Base-by-base conservation (phyloP, 2,888 invertebrate species). In the Agonopterix heracliana region DNA sequence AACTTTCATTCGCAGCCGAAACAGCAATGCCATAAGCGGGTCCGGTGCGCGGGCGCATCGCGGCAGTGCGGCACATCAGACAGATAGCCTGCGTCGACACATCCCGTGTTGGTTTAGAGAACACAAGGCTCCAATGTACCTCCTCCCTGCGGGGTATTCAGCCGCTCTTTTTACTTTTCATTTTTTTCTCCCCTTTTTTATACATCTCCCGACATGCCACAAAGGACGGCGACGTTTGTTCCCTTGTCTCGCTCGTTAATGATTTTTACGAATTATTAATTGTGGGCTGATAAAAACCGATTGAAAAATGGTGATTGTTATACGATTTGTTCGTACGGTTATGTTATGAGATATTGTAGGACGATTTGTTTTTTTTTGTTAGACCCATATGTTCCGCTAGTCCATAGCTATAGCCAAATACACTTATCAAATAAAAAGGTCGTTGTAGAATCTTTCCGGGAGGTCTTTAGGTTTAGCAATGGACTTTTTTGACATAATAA, bases 251-350 rank as follows among this genome's bases (percentile, higher is more conserved):
- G 78, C 70, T 74, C 71, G 78, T 84, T 88, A 88, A 88, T 87
- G 88, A 87, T 86, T 85, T 85, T 84, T 81, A 84, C 82, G 84
- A 77, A 82, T 85, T 87, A 88, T 87, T 87, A 88, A 88, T 87
- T 83, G 83, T 81, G 69, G 71, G 57, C 65, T 66, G 75, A 79
- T 81, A 81, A 78, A 79, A 81, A 78, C 61, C 74, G 80, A 85
- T 84, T 85, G 81, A 85, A 81, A 82, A 81, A 83, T 85, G 79
- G 74, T 75, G 72, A 77, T 75, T 66, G 75, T 66, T 63, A 59
- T 66, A 68, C 69, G 68, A 73, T 76, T 75, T 74, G 74, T 74
- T 65, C 59, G 63, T 45, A 45, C 40, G 35, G 47, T 48, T 48
- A 50, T 26, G 38, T 11, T 46, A 48, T 48, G 52, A 52, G 49